phyloP scores from a whole-genome alignment of 1,140 invertebrate genomes.

The Tetragnatha versicolor region DNA sequence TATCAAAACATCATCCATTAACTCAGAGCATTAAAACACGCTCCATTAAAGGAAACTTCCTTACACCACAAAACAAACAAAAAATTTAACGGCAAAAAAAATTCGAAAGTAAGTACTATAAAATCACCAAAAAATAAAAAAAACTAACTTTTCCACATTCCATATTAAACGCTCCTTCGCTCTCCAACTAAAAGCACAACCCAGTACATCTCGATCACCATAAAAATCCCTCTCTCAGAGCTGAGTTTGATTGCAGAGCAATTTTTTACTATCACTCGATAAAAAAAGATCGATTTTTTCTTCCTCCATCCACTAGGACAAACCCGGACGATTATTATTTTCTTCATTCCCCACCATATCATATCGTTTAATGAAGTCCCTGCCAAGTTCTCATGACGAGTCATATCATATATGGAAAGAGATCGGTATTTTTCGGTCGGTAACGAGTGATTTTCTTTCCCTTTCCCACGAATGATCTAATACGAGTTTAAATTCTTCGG shows the following conservation, averaged over 20 bases:
- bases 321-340: no score
- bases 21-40: no score
- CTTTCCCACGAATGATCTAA: not conserved
- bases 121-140: no score
- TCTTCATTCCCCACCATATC: no score
- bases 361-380: constrained; percentile 23
- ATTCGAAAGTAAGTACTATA: no score
- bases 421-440: constrained; percentile 7
- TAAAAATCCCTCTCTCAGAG: not conserved
- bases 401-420: constrained; percentile 9
- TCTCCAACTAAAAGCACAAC: no score
- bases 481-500: constrained; percentile 18
- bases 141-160: no score
- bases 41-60: no score
- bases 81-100: no score
- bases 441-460: not conserved
- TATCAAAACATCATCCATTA: no score
- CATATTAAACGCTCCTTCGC: no score
- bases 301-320: not conserved
- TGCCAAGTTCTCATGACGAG: constrained; percentile 5
- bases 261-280: not conserved
- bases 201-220: constrained; percentile 3
- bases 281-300: not conserved
- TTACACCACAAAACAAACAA: no score
- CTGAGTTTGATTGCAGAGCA: constrained; percentile 3